Percentiles rank a stretch among this genome's conserved stretches.
These are phyloP conservation scores for Scytalopus superciliaris DNA, from an alignment of 2,113 vertebrate genomes.

Conservation along the genomic window DNA sequence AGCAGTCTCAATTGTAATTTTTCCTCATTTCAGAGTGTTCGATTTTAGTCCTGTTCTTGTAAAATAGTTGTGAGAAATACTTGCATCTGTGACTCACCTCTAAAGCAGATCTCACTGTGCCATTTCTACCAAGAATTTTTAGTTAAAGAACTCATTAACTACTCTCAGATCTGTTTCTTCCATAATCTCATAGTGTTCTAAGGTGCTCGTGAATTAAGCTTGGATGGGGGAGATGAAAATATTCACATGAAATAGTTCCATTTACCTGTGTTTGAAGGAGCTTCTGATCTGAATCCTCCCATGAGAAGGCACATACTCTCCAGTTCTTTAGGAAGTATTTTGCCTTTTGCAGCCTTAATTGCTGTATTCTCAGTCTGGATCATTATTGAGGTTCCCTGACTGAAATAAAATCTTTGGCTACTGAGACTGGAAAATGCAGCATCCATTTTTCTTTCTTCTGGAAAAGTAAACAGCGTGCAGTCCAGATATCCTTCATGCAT, in stretches of 20 bases:
- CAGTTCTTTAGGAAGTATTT: background rate
- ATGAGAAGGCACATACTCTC: background rate
- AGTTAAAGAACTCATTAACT: background rate
- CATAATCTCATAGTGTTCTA: background rate
- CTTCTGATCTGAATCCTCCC: background rate
- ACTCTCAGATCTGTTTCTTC: background rate
- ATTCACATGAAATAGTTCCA: background rate
- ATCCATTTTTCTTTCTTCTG: background rate
- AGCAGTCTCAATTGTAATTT: background rate
- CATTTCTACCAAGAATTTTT: background rate
- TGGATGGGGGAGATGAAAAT: background rate
- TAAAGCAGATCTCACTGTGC: background rate
- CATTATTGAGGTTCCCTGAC: background rate
- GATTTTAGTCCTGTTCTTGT: background rate
- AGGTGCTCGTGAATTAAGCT: background rate
- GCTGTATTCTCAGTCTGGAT: background rate
- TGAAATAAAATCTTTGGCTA: constrained; percentile 11
- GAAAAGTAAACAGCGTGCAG: background rate
- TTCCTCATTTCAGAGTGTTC: background rate
- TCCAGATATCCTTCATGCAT: background rate
- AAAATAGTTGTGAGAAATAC: background rate
- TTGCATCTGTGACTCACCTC: background rate
- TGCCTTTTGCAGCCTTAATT: background rate
- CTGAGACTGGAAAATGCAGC: background rate
- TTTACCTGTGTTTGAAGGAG: background rate